Conservation (phyloP, 2,888 invertebrate species). For the Parascotia fuliginaria region DNA sequence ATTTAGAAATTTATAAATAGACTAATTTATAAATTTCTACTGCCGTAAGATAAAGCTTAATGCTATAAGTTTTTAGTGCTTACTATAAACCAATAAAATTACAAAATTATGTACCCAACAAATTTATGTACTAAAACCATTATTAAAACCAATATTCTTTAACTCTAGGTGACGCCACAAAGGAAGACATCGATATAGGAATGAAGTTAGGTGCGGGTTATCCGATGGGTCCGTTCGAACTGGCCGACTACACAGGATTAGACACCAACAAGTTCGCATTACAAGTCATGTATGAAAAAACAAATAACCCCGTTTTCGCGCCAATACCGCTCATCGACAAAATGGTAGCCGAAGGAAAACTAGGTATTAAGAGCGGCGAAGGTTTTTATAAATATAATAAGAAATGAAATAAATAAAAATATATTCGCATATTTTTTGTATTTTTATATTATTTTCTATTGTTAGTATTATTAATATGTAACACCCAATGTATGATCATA, state of each 20-base stretch:
- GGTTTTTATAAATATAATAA: conserved; percentile 88
- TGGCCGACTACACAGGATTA: conserved; percentile 90
- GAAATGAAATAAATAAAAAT: conserved; percentile 74
- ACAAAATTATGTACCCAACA: too few relatives aligned
- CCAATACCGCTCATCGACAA: conserved; percentile 88
- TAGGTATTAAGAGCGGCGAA: conserved; percentile 92
- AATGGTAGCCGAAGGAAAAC: conserved; percentile 91
- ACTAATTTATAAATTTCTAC: too few relatives aligned
- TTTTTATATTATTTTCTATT: background rate
- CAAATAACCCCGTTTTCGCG: conserved; percentile 72
- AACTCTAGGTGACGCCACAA: conserved; percentile 87
- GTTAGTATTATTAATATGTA: too few relatives aligned
- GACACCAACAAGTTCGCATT: conserved; percentile 92
- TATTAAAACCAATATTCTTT: background rate
- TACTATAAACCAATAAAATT: too few relatives aligned
- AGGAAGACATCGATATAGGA: conserved; percentile 93
- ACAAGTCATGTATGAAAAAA: conserved; percentile 89
- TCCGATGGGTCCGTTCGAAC: conserved; percentile 94
- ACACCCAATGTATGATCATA: too few relatives aligned
- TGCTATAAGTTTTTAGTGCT: too few relatives aligned
- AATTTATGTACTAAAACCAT: too few relatives aligned
- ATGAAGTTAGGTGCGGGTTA: conserved; percentile 96
- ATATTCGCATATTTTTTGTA: background rate
- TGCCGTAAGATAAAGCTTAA: too few relatives aligned
- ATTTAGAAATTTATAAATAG: too few relatives aligned